Evolutionary conservation across 2,797 vertebrate species (phyloP).

Genomic region (Peromyscus melanophrys): DNA sequence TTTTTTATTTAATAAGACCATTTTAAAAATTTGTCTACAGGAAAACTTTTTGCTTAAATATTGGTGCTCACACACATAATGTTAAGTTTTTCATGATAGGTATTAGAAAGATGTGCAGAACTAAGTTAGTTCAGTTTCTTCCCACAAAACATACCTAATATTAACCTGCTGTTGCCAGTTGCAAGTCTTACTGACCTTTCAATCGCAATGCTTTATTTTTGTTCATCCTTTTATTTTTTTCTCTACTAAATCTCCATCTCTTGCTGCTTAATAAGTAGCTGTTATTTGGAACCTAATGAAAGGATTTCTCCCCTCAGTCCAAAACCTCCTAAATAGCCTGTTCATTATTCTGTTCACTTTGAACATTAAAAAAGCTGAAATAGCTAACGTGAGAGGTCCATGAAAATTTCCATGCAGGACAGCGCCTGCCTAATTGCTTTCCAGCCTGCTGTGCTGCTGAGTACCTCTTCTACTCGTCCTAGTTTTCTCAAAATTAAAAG

Average conservation of each 20-base stretch:
- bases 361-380: constrained; percentile 74
- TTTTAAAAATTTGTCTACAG: no score
- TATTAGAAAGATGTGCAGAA: constrained; percentile 48
- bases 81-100: constrained; percentile 13
- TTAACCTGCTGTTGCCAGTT: constrained; percentile 4
- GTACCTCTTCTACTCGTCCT: constrained; percentile 53
- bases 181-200: constrained; percentile 57
- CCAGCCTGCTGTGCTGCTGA: constrained; percentile 71
- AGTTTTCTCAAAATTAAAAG: constrained; percentile 59
- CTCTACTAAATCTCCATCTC: constrained; percentile 63
- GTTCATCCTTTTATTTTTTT: constrained; percentile 48
- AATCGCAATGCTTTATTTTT: constrained; percentile 58
- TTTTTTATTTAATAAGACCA: no score
- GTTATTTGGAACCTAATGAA: constrained; percentile 80
- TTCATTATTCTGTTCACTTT: constrained; percentile 81
- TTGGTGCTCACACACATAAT: neutral
- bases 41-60: neutral
- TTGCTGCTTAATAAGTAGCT: constrained; percentile 79
- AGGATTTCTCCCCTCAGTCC: constrained; percentile 44
- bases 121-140: constrained; percentile 45
- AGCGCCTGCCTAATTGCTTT: constrained; percentile 76
- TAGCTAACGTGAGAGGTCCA: constrained; percentile 66
- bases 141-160: constrained; percentile 55
- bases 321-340: constrained; percentile 73
- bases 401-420: constrained; percentile 61